A percentile compares a stretch with the other conserved stretches of the same genome.
phyloP scores from a whole-genome alignment of 1,140 invertebrate species.

The Megalonaias nervosa region DNA sequence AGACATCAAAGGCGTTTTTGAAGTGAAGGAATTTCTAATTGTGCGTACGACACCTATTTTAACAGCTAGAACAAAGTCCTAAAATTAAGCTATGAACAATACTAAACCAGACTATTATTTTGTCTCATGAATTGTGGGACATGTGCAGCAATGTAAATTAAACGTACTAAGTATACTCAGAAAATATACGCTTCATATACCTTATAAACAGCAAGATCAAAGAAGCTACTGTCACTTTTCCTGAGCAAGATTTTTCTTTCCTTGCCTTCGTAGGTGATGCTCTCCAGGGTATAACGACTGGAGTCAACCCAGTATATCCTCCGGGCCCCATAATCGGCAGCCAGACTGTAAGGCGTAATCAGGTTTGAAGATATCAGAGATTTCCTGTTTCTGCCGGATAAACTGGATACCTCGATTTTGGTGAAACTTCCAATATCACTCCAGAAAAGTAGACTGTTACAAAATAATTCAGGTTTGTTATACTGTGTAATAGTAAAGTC shows the following conservation, averaged over 20 bases:
- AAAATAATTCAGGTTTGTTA: neutral
- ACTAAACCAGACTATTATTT: neutral
- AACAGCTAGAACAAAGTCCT: neutral
- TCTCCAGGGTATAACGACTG: constrained; percentile 10
- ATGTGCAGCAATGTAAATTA: neutral
- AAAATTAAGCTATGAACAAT: neutral
- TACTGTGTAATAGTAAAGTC: neutral
- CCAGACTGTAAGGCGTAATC: neutral
- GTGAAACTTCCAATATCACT: constrained; percentile 7
- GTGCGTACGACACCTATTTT: neutral
- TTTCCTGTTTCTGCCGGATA: constrained; percentile 2
- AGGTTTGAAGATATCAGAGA: constrained; percentile 13
- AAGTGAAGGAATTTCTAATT: neutral
- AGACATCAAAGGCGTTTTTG: neutral
- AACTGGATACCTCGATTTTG: constrained; percentile 19
- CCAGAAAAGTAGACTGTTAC: constrained; percentile 23
- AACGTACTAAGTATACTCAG: neutral
- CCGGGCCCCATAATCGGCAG: neutral
- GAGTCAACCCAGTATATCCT: constrained; percentile 7
- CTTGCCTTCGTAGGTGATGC: constrained; percentile 6
- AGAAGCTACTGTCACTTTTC: constrained; percentile 1
- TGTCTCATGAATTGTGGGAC: neutral
- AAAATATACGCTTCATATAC: neutral
- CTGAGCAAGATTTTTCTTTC: neutral
- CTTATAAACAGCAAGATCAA: constrained; percentile 11